These are phyloP conservation scores for Penaeus chinensis DNA, from an alignment of 1,140 invertebrate species.

Conservation along the genomic window DNA sequence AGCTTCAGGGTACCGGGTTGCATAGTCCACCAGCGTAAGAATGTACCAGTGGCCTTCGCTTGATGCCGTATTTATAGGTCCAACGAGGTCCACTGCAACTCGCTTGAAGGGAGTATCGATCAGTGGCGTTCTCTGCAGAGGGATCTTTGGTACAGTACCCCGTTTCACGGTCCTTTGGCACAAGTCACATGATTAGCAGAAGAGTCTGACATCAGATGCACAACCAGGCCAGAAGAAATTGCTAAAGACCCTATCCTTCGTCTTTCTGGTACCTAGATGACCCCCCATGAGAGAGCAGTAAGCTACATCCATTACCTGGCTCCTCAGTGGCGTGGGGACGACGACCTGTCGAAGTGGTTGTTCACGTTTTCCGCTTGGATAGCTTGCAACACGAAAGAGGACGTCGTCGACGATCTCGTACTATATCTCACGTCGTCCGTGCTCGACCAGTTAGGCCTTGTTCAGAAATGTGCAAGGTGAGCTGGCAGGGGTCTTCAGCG, in stretches of 20 bases:
- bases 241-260: not conserved
- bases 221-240: conserved; percentile 26
- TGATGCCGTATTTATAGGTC: not conserved
- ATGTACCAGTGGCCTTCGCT: conserved; percentile 9
- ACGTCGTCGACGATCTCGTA: too few species aligned
- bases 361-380: too few species aligned
- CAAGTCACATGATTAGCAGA: conserved; percentile 1
- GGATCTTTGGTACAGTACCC: not conserved
- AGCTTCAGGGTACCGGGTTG: conserved; percentile 18
- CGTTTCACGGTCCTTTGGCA: conserved; percentile 3
- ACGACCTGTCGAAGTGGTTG: too few species aligned
- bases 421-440: not conserved
- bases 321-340: not conserved
- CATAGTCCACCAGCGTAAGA: conserved; percentile 10
- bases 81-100: not conserved
- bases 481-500: too few species aligned
- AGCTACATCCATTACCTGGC: not conserved
- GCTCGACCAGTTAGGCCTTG: too few species aligned
- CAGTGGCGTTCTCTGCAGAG: not conserved
- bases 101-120: conserved; percentile 1
- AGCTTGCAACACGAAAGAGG: too few species aligned
- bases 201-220: conserved; percentile 1
- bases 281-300: conserved; percentile 29
- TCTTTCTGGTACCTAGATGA: conserved; percentile 7
- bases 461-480: too few species aligned